Percentiles rank a stretch among this genome's conserved stretches.
Evolutionary conservation across 2,113 vertebrate genomes (phyloP).

Genomic region (Heptranchias perlo): DNA sequence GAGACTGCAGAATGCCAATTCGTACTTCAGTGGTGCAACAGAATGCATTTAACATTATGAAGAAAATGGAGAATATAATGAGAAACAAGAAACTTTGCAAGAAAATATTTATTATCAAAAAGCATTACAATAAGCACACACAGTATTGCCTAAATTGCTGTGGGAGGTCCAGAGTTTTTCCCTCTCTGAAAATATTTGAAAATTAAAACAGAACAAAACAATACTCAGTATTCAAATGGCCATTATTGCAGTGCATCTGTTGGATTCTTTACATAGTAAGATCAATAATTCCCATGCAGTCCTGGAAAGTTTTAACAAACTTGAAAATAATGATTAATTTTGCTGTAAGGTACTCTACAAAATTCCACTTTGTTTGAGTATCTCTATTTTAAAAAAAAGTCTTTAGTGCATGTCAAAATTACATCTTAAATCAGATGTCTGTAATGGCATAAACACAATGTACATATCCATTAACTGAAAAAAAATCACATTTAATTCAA

Average conservation of each 20-base stretch:
- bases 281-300: neutral
- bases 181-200: neutral
- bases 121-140: conserved; percentile 18
- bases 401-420: conserved; percentile 5
- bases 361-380: neutral
- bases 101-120: conserved; percentile 34
- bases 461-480: neutral
- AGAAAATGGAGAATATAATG: neutral
- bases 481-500: neutral
- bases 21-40: neutral
- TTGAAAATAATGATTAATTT: neutral
- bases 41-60: neutral
- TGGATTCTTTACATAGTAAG: conserved; percentile 8
- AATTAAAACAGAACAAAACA: neutral
- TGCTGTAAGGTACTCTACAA: neutral
- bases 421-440: neutral
- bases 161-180: neutral
- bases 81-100: neutral
- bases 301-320: neutral
- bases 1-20: neutral
- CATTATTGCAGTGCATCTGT: neutral
- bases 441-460: neutral
- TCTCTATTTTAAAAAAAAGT: neutral
- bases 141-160: neutral
- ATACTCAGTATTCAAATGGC: conserved; percentile 6